Percentiles rank a stretch among this genome's conserved stretches.
phyloP scores from a whole-genome alignment of 2,888 invertebrate species.

The Pheosia tremula region DNA sequence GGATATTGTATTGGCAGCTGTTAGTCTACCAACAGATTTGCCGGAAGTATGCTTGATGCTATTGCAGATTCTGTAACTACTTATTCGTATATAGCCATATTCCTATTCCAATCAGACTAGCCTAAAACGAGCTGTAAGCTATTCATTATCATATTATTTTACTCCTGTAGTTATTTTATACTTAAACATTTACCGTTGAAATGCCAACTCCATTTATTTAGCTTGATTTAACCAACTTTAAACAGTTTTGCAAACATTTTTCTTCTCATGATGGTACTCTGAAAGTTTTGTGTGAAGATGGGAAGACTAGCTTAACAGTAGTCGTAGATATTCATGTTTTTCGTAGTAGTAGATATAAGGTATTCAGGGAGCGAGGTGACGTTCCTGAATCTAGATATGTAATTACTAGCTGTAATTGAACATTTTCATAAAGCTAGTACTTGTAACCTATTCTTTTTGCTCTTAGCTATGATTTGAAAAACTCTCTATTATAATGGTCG shows the following conservation, averaged over 20 bases:
- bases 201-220: slow-evolving; percentile 61
- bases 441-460: slow-evolving; percentile 64
- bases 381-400: slow-evolving; percentile 60
- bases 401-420: slow-evolving; percentile 59
- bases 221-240: slow-evolving; percentile 64
- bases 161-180: slow-evolving; percentile 69
- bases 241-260: slow-evolving; percentile 85
- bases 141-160: slow-evolving; percentile 58
- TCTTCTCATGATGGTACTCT: slow-evolving; percentile 82
- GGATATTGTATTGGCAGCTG: slow-evolving; percentile 18
- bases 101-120: slow-evolving; percentile 35
- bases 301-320: slow-evolving; percentile 78
- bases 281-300: slow-evolving; percentile 82
- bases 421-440: slow-evolving; percentile 60
- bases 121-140: slow-evolving; percentile 62
- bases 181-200: slow-evolving; percentile 53
- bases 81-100: slow-evolving; percentile 28
- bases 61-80: slow-evolving; percentile 41
- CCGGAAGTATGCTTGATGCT: slow-evolving; percentile 60
- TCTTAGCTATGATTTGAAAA: slow-evolving; percentile 55
- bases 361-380: slow-evolving; percentile 61
- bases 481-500: slow-evolving; percentile 60
- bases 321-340: slow-evolving; percentile 72
- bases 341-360: slow-evolving; percentile 77
- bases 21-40: slow-evolving; percentile 55